Evolutionary conservation across 2,888 invertebrate species (phyloP), one percentile per base, ranked within the genome.

Genomic region (Tillus elongatus): DNA sequence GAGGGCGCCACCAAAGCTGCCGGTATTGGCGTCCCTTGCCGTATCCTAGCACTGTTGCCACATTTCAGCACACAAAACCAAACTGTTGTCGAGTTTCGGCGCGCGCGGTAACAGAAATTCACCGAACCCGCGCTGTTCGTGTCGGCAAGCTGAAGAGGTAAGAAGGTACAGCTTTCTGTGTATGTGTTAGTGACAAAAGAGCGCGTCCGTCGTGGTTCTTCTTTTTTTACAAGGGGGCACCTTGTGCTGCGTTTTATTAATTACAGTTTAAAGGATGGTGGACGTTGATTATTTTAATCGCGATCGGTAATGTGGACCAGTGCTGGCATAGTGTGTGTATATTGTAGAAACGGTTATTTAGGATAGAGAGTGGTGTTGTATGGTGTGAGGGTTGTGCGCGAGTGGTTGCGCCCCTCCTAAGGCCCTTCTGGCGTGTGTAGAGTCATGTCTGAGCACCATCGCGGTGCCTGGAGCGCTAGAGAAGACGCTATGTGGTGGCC

Each of bases 401-500:
- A n/a, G n/a, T 6, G 24, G 24, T 19, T 19, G 24, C 6, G n/a
- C 6, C 24, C 24, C 6, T 19, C 6, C 24, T 6, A 6, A n/a
- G n/a, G 24, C 24, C 6, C n/a, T 19, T 6, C 24, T n/a, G 24
- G n/a, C 6, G 6, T n/a, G 24, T n/a, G n/a, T 6, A 19, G n/a
- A 19, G 46, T 45, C 45, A 75, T 77, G 77, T 75, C 76, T 68
- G 77, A 76, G 66, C 74, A 75, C 66, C 74, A 74, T 64, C 69
- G 73, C 57, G 73, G 74, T 60, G 71, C 73, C 66, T 75, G 75
- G 74, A 75, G 75, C 63, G 72, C 72, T 64, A 69, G 73, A 57
- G 74, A 75, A 60, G 71, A 70, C 52, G 68, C 71, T 54, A 72
- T 74, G 71, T 74, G 73, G 74, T 74, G 75, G 75, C 70, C 73